phyloP scores from a whole-genome alignment of 2,888 invertebrate genomes.

The Exephanes ischioxanthus region DNA sequence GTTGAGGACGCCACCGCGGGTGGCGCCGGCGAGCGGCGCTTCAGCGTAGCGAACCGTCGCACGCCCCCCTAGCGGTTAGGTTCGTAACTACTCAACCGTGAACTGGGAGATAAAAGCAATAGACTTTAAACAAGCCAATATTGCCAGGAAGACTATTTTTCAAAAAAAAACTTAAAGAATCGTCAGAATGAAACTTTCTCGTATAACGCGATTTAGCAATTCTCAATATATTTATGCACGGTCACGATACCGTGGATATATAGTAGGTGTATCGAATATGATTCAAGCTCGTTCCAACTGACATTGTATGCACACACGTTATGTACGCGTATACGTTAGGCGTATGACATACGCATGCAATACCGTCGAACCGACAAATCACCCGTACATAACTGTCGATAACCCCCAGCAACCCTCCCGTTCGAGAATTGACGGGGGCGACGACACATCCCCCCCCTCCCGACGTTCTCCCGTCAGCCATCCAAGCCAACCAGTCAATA shows the following conservation, averaged over 20 bases:
- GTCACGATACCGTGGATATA: background rate
- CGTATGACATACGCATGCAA: slow-evolving; percentile 47
- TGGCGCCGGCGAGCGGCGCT: background rate
- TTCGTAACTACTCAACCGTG: background rate
- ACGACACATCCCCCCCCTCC: slow-evolving; percentile 11
- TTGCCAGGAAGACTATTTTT: background rate
- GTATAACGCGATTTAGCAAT: background rate
- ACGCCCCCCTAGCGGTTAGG: background rate
- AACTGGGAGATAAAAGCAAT: background rate
- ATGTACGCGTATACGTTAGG: background rate
- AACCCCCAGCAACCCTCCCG: slow-evolving; percentile 36
- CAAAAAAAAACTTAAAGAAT: background rate
- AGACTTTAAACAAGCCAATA: background rate
- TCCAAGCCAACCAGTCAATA: slow-evolving; percentile 40
- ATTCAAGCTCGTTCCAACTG: background rate
- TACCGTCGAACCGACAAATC: slow-evolving; percentile 62
- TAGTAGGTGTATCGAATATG: background rate
- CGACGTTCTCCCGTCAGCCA: slow-evolving; percentile 1
- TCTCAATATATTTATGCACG: slow-evolving; percentile 3
- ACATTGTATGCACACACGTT: slow-evolving; percentile 12
- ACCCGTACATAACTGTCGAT: slow-evolving; percentile 63
- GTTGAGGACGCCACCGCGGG: background rate
- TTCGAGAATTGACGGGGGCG: slow-evolving; percentile 48
- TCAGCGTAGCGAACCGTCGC: background rate
- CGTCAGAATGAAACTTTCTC: no score